Percentiles rank a stretch among this genome's conserved stretches.
These are phyloP conservation scores for Ophioderma brevispina DNA, from an alignment of 35 echinoderm and acorn worm genomes.

Conservation along the genomic window DNA sequence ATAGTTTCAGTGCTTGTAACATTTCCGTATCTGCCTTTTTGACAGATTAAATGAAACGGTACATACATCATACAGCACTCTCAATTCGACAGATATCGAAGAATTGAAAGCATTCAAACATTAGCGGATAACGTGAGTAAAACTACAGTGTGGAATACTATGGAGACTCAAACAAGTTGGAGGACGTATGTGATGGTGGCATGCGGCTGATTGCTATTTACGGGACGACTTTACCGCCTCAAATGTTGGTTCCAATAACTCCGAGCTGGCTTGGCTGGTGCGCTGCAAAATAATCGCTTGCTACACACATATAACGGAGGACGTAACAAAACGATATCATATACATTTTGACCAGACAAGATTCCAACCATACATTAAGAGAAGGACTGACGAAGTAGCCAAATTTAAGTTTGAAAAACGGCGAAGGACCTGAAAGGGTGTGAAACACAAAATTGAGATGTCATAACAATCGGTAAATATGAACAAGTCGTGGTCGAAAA, in stretches of 20 bases:
- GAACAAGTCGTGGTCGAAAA: background rate
- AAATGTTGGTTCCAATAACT: background rate
- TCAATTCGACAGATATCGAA: no score
- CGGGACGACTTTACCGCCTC: background rate
- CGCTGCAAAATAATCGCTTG: background rate
- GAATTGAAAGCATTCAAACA: no score
- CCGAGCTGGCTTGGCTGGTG: background rate
- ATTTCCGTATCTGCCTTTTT: no score
- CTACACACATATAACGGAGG: no score
- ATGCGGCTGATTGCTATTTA: background rate
- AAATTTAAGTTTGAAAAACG: no score
- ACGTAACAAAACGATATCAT: no score
- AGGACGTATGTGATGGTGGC: slow-evolving; percentile 1
- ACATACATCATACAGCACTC: no score
- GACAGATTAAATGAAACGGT: no score
- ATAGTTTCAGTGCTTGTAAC: no score
- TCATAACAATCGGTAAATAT: background rate
- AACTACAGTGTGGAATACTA: no score
- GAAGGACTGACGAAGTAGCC: no score
- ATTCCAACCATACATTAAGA: background rate
- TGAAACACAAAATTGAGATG: background rate
- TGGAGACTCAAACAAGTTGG: background rate
- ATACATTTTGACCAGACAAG: background rate
- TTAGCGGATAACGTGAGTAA: no score
- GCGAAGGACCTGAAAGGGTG: background rate